phyloP scores from a whole-genome alignment of 2,113 vertebrate species.

The Heliornis fulica region DNA sequence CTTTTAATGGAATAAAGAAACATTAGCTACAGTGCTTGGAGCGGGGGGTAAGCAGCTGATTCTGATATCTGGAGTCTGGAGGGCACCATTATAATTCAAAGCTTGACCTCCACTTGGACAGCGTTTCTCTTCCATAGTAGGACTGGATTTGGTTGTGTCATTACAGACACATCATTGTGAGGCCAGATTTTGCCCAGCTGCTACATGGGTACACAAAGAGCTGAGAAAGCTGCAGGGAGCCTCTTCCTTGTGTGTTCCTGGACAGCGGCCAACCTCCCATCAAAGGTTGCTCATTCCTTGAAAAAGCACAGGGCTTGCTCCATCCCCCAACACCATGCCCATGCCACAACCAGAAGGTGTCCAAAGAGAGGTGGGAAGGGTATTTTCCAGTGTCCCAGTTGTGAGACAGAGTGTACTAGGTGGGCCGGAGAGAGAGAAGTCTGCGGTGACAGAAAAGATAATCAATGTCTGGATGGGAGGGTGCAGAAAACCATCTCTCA shows the following conservation, averaged over 20 bases:
- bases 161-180: slow-evolving; percentile 48
- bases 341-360: background rate
- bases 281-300: slow-evolving; percentile 39
- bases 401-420: background rate
- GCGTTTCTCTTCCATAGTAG: slow-evolving; percentile 7
- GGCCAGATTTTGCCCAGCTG: slow-evolving; percentile 62
- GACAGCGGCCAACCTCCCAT: slow-evolving; percentile 17
- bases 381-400: background rate
- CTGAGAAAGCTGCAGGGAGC: slow-evolving; percentile 54
- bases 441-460: background rate
- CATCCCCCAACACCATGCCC: background rate
- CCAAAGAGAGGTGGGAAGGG: background rate
- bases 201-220: slow-evolving; percentile 18
- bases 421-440: background rate
- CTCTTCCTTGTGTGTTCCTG: slow-evolving; percentile 36
- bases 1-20: background rate
- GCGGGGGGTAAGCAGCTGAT: slow-evolving; percentile 2
- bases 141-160: slow-evolving; percentile 29
- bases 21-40: background rate
- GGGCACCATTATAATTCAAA: slow-evolving; percentile 39
- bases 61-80: background rate
- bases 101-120: background rate
- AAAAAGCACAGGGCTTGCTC: background rate
- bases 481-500: background rate
- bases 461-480: background rate